phyloP scores from a whole-genome alignment of 1,140 invertebrate species.

The Drosophila lacertosa region DNA sequence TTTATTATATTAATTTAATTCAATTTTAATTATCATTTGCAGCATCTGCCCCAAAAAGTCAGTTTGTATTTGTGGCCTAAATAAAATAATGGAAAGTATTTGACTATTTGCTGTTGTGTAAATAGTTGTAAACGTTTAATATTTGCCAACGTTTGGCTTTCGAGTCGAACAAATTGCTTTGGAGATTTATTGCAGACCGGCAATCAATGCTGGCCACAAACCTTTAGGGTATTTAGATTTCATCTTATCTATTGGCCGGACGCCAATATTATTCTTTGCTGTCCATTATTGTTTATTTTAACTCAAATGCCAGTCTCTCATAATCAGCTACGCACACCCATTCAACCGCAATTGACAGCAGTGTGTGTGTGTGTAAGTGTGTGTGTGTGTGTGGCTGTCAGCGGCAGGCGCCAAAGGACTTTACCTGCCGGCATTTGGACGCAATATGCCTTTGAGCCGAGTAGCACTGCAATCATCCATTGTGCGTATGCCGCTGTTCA shows the following conservation, averaged over 20 bases:
- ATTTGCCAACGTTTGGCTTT: slow-evolving; percentile 11
- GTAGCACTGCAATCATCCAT: slow-evolving; percentile 6
- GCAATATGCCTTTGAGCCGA: slow-evolving; percentile 21
- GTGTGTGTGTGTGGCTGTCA: slow-evolving; percentile 56
- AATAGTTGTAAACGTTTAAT: slow-evolving; percentile 5
- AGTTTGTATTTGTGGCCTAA: background rate
- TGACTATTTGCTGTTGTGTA: background rate
- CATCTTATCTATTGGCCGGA: slow-evolving; percentile 2
- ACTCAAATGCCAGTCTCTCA: slow-evolving; percentile 49
- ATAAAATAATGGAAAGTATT: background rate
- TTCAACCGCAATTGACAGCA: background rate
- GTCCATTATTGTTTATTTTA: slow-evolving; percentile 68
- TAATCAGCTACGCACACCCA: slow-evolving; percentile 31
- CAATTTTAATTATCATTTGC: background rate
- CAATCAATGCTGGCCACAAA: background rate
- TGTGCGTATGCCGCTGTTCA: background rate
- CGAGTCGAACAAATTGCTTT: background rate
- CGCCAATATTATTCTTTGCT: slow-evolving; percentile 32
- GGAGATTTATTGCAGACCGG: background rate
- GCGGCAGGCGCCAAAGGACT: slow-evolving; percentile 49
- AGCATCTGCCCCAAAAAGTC: background rate
- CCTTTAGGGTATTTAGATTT: slow-evolving; percentile 14
- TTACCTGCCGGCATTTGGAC: slow-evolving; percentile 52
- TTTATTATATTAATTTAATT: background rate
- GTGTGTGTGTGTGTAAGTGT: slow-evolving; percentile 39